Evolutionary conservation across 2,888 invertebrate species (phyloP), one percentile per base, ranked within the genome.

Genomic region (Scaptomyza reducta): DNA sequence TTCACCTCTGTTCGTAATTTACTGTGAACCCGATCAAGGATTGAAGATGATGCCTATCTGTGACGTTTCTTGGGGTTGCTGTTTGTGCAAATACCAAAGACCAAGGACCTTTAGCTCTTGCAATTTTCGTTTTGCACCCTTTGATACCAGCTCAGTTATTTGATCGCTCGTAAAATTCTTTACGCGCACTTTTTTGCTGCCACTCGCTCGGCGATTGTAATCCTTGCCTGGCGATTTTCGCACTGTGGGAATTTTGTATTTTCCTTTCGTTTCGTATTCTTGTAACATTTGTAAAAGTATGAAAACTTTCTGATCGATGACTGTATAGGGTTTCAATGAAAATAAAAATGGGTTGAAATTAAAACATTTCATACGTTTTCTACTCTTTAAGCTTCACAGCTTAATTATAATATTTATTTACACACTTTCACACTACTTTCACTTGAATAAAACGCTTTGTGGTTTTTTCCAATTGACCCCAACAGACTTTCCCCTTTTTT

Each of bases 1-100:
- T 89, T 90, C 89, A 90, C 90, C 90, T 90, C 88, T 84, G 77
- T 66, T 77, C 75, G 90, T 85, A 90, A 89, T 90, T 90, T 89
- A 89, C 83, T 86, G 79, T 89, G 87, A 90, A 88, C 85, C 82
- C 89, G 79, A 79, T 83, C 63, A 35, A 35, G 61, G 22, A 61
- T 51, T 58, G 40, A 56, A 74, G 69, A 67, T 62, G 72, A 70
- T 70, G 59, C 64, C 71, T 66, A 63, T 71, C 63, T 72, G 47
- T 65, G 59, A 38, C 41, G 31, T 53, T 67, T 18, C 50, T 54
- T 18, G 54, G 57, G 50, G 63, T 64, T 68, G 80, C 65, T 60
- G 29, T 25, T 56, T 69, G 63, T 65, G 72, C 75, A 74, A 77
- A 87, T 65, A 56, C 47, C 31, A 54, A 61, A 10, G 16, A 16